Percentiles rank a stretch among this genome's conserved stretches.
These are phyloP conservation scores for Poliocrania exsul DNA, from an alignment of 2,797 vertebrate species.

Conservation along the genomic window DNA sequence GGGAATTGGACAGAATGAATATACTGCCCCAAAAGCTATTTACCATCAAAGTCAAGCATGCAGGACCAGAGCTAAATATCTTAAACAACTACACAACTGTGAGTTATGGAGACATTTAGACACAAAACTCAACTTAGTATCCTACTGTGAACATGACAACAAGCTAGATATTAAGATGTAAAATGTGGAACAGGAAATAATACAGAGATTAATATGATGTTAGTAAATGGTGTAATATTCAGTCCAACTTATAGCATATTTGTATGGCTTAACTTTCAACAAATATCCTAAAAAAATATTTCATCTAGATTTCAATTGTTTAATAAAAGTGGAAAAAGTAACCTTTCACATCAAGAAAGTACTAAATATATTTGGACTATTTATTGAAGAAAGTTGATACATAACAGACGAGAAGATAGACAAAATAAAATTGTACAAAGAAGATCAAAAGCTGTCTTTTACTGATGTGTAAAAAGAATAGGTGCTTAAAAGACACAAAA, in stretches of 20 bases:
- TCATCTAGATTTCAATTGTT: neutral
- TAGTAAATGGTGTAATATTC: neutral
- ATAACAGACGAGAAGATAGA: neutral
- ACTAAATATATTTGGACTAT: neutral
- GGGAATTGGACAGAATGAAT: neutral
- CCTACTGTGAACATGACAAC: neutral
- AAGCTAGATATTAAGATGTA: neutral
- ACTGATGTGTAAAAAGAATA: neutral
- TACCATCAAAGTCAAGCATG: neutral
- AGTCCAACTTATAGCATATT: neutral
- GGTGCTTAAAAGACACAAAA: neutral
- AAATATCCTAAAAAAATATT: neutral
- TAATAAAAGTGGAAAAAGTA: neutral
- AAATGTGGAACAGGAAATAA: neutral
- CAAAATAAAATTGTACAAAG: neutral
- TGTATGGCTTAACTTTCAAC: neutral
- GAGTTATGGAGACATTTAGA: neutral
- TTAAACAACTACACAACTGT: neutral
- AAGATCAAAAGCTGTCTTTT: neutral
- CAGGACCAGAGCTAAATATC: neutral
- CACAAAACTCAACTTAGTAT: neutral
- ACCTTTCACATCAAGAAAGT: neutral
- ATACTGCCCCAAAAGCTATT: too few species aligned
- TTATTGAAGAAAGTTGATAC: neutral
- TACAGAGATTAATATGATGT: neutral